Evolutionary conservation across 2,113 vertebrate species (phyloP).

Genomic region (Theristicus caerulescens): DNA sequence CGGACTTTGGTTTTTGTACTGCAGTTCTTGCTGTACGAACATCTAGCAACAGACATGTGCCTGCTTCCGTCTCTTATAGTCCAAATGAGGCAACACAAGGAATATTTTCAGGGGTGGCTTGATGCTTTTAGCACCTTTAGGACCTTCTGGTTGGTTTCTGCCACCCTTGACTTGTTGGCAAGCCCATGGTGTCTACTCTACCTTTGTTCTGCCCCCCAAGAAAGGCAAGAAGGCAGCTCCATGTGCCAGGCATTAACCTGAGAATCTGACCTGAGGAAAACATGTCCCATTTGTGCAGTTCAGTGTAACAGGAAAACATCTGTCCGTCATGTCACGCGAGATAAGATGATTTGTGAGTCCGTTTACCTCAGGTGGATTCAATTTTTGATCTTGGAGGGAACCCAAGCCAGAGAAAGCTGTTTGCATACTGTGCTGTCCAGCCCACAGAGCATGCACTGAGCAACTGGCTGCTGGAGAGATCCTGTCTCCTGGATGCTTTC

Average conservation of each 20-base stretch:
- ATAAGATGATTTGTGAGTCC: constrained; percentile 48
- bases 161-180: neutral
- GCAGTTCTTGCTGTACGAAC: neutral
- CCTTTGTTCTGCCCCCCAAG: neutral
- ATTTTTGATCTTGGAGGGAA: constrained; percentile 47
- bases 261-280: neutral
- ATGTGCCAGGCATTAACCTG: constrained; percentile 7
- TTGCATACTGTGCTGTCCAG: constrained; percentile 5
- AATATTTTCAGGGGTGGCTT: neutral
- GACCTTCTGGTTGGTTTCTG: neutral
- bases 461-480: constrained; percentile 16
- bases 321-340: neutral
- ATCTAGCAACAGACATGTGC: neutral
- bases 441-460: neutral
- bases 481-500: constrained; percentile 1
- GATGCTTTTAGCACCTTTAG: neutral
- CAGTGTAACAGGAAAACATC: constrained; percentile 17
- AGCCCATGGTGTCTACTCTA: neutral
- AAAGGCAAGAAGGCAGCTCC: neutral
- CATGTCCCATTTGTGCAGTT: constrained; percentile 26
- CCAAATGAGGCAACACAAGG: neutral
- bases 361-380: constrained; percentile 44
- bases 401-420: neutral
- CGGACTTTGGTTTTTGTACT: neutral
- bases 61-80: neutral